phyloP scores from a whole-genome alignment of 2,797 vertebrate species.

The Sparidentex hasta region DNA sequence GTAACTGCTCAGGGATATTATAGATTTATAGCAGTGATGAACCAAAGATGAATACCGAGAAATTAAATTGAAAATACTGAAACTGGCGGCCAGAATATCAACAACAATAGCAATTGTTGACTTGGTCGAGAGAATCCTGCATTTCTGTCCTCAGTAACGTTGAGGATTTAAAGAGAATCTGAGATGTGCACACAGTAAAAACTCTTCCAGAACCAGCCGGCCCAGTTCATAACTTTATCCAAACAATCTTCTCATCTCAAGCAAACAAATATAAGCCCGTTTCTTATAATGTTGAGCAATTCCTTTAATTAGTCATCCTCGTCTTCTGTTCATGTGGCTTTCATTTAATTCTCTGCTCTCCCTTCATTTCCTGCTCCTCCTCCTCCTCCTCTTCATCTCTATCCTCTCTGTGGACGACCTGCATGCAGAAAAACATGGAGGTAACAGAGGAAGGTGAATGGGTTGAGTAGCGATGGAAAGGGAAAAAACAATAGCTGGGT shows the following conservation, averaged over 20 bases:
- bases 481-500: slow-evolving; percentile 40
- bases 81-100: no score
- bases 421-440: slow-evolving; percentile 29
- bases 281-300: not conserved
- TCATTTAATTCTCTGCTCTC: slow-evolving; percentile 20
- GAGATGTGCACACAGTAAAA: not conserved
- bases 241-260: not conserved
- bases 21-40: no score
- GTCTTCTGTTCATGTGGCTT: slow-evolving; percentile 11
- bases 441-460: slow-evolving; percentile 30
- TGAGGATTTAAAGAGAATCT: no score
- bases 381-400: slow-evolving; percentile 16
- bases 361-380: slow-evolving; percentile 10
- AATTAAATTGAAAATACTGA: no score
- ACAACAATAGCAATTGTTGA: no score
- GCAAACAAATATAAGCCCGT: not conserved
- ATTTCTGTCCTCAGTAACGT: no score
- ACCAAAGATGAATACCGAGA: no score
- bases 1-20: no score
- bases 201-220: no score
- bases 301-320: not conserved
- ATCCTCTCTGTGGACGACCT: slow-evolving; percentile 33
- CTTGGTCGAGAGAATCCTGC: no score
- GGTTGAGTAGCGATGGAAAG: slow-evolving; percentile 30
- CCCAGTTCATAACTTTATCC: no score